Evolutionary conservation across 2,113 vertebrate species (phyloP).

Genomic region (Microcebus jonahi): DNA sequence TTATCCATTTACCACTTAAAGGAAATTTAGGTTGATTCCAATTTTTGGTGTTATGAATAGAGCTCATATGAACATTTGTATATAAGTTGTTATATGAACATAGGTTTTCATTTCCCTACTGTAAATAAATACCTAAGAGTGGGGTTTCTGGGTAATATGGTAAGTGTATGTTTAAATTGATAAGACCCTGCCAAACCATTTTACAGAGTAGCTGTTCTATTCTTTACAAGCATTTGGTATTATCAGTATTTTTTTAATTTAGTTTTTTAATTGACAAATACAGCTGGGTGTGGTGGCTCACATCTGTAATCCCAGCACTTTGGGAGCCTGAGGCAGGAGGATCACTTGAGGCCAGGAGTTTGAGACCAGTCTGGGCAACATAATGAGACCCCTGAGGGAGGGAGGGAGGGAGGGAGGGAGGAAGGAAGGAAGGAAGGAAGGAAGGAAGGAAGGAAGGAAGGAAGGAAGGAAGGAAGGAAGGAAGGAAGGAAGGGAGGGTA

Average conservation of each 20-base stretch:
- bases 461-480: too few species aligned
- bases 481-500: too few species aligned
- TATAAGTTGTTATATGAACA: constrained; percentile 3
- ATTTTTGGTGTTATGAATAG: constrained; percentile 18
- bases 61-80: constrained; percentile 29
- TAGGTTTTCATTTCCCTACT: constrained; percentile 34
- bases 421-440: too few species aligned
- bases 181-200: not conserved
- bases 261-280: not conserved
- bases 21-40: constrained; percentile 32
- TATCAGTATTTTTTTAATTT: constrained; percentile 4
- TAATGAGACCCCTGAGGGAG: too few species aligned
- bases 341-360: too few species aligned
- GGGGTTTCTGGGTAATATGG: constrained; percentile 8
- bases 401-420: too few species aligned
- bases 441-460: too few species aligned
- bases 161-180: constrained; percentile 35
- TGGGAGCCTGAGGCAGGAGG: too few species aligned
- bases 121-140: constrained; percentile 28
- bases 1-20: constrained; percentile 21
- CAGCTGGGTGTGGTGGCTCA: too few species aligned
- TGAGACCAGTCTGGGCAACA: too few species aligned
- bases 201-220: constrained; percentile 22
- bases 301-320: too few species aligned
- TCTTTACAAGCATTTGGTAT: not conserved